Percentiles rank a stretch among this genome's conserved stretches.
phyloP scores from a whole-genome alignment of 2,113 vertebrate genomes.

The Eolophus roseicapilla region DNA sequence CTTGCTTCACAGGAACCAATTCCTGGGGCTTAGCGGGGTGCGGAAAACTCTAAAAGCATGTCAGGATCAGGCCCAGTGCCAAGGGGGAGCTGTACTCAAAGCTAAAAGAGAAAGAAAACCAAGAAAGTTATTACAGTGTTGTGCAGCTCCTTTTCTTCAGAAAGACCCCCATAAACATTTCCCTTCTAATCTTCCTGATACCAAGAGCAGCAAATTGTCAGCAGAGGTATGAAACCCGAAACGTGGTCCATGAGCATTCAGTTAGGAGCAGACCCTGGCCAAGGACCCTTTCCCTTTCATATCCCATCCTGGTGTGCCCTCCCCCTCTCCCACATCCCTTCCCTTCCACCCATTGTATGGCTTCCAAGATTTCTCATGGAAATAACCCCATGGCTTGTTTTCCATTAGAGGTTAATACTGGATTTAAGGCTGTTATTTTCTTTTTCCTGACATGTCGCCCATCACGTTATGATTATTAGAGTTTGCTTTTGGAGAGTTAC shows the following conservation, averaged over 20 bases:
- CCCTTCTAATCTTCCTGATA: neutral
- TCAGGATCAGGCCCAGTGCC: neutral
- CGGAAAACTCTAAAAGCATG: neutral
- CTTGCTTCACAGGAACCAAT: neutral
- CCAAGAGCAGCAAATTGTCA: constrained; percentile 37
- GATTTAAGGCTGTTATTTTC: constrained; percentile 50
- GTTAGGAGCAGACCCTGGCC: constrained; percentile 45
- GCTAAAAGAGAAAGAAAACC: neutral
- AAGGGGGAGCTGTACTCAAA: neutral
- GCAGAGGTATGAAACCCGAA: constrained; percentile 52
- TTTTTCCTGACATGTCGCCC: constrained; percentile 62
- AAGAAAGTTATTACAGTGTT: fast-evolving
- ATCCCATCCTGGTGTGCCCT: neutral
- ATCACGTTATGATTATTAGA: constrained; percentile 68
- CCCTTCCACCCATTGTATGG: constrained; percentile 32
- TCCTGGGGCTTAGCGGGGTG: neutral
- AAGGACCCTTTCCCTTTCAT: constrained; percentile 21
- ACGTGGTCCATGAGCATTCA: neutral
- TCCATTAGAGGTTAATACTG: constrained; percentile 51
- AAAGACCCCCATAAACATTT: neutral
- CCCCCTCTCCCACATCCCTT: neutral
- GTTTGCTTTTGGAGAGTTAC: constrained; percentile 75
- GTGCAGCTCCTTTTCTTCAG: neutral
- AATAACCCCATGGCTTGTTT: constrained; percentile 71
- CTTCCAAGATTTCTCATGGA: constrained; percentile 70